Percentiles rank a stretch among this genome's conserved stretches.
Evolutionary conservation across 2,888 invertebrate genomes (phyloP).

Genomic region (Pediacus dermestoides): DNA sequence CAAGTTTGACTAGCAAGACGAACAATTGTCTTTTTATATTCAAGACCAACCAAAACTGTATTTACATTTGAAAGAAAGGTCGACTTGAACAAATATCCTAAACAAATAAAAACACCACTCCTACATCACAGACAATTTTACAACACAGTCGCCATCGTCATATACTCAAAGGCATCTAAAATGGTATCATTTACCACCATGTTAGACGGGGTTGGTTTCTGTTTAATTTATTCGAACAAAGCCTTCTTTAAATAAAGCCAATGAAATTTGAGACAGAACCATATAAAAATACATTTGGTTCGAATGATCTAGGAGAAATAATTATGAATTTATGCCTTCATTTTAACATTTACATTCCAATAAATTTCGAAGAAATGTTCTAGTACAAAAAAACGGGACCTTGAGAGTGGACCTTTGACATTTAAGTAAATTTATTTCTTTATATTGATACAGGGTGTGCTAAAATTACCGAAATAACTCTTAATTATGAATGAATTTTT

Average conservation of each 20-base stretch:
- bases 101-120: constrained; percentile 43
- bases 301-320: too few relatives aligned
- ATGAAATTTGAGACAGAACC: constrained; percentile 33
- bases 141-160: constrained; percentile 1
- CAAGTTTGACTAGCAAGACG: too few relatives aligned
- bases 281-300: too few relatives aligned
- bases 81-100: constrained; percentile 42
- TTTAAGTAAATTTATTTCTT: too few relatives aligned
- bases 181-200: constrained; percentile 35
- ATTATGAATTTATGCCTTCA: too few relatives aligned
- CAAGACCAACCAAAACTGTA: constrained; percentile 35
- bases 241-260: constrained; percentile 27
- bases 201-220: constrained; percentile 27
- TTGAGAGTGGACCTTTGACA: too few relatives aligned
- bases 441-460: too few relatives aligned
- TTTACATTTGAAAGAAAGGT: constrained; percentile 43
- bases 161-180: constrained; percentile 7
- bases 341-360: too few relatives aligned
- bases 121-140: constrained; percentile 30
- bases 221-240: constrained; percentile 30
- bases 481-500: too few relatives aligned
- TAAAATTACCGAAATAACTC: too few relatives aligned
- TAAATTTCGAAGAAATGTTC: too few relatives aligned
- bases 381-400: too few relatives aligned
- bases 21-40: constrained; percentile 31